phyloP scores from a whole-genome alignment of 2,888 invertebrate genomes.

The Heliconius charithonia region DNA sequence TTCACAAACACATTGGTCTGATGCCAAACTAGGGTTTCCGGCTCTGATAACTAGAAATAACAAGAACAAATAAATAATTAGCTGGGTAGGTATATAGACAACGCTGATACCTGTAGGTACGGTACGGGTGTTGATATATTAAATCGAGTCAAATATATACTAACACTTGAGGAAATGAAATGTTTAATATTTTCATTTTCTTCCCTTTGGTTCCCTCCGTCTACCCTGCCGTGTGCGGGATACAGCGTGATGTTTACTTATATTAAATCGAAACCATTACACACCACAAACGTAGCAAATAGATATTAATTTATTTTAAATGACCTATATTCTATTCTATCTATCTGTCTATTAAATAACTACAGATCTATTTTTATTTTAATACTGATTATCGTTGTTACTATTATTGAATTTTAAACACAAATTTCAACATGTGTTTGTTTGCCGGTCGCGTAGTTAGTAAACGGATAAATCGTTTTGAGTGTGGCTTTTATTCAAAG shows the following conservation, averaged over 20 bases:
- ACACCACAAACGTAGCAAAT: background rate
- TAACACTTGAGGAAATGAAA: background rate
- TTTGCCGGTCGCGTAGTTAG: too few species aligned
- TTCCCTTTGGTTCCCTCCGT: background rate
- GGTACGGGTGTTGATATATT: background rate
- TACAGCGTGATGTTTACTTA: background rate
- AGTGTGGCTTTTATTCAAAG: too few species aligned
- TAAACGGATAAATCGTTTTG: too few species aligned
- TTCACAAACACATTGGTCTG: slow-evolving; percentile 45
- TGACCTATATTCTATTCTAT: background rate
- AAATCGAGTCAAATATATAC: too few species aligned
- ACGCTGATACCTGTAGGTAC: background rate
- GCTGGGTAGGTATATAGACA: slow-evolving; percentile 24
- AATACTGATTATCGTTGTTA: too few species aligned
- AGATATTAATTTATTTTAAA: background rate
- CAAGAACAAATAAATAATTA: slow-evolving; percentile 47
- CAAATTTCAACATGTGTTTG: too few species aligned
- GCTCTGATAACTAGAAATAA: slow-evolving; percentile 47
- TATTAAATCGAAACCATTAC: too few species aligned
- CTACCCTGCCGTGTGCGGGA: too few species aligned
- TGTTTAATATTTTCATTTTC: background rate
- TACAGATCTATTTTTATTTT: too few species aligned
- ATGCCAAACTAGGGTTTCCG: slow-evolving; percentile 51
- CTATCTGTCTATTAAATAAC: too few species aligned
- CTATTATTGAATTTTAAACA: too few species aligned